These are phyloP conservation scores for Hirudinaria manillensis DNA, from an alignment of 2,888 invertebrate genomes.

Conservation along the genomic window DNA sequence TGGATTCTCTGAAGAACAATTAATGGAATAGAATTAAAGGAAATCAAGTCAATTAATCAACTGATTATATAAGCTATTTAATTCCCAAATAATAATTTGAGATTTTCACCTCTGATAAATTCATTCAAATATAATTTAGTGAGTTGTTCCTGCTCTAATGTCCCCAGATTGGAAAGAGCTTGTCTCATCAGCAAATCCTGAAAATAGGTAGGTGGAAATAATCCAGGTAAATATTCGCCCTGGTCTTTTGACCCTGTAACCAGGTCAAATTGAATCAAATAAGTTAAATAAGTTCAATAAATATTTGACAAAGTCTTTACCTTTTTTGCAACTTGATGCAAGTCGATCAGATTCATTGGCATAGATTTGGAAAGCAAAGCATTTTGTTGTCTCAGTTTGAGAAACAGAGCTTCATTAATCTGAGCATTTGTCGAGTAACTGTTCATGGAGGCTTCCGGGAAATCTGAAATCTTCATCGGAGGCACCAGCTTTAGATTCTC, in stretches of 20 bases:
- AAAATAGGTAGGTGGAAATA: background rate
- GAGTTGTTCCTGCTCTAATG: constrained; percentile 6
- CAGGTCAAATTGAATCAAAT: too few species aligned
- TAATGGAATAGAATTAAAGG: background rate
- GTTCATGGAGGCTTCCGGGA: background rate
- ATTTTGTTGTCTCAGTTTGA: constrained; percentile 19
- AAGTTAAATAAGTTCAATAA: too few species aligned
- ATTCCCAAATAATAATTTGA: too few species aligned
- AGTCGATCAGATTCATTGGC: background rate
- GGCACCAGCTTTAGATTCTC: background rate
- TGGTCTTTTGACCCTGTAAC: too few species aligned
- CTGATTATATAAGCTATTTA: background rate
- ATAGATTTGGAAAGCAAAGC: background rate
- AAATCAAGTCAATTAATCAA: background rate
- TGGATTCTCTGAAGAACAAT: constrained; percentile 12
- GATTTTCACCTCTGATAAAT: constrained; percentile 6
- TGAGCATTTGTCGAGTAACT: background rate
- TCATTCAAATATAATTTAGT: constrained; percentile 5
- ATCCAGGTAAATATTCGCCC: background rate
- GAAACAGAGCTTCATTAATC: background rate
- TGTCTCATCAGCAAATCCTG: constrained; percentile 15
- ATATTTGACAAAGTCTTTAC: too few species aligned
- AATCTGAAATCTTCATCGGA: background rate
- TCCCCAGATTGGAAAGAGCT: background rate
- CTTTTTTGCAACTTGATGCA: background rate